Evolutionary conservation across 2,797 vertebrate species (phyloP), one percentile per base, ranked within the genome.

Genomic region (Hoplostethus mediterraneus): DNA sequence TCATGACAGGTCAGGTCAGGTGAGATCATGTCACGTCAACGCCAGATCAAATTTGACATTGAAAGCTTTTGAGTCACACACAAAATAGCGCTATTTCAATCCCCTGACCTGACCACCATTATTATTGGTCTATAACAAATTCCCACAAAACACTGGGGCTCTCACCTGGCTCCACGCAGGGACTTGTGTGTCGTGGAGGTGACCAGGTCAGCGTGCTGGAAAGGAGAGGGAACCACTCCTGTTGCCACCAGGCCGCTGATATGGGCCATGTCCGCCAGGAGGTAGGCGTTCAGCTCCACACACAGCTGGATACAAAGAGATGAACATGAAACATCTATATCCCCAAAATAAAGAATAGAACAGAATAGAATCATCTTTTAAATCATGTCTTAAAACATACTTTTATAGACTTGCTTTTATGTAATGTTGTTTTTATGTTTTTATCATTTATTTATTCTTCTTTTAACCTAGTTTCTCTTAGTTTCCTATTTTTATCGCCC

Each of bases 141-240:
- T 59, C 2, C 8, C 3, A 31, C 3, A 52, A 10, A 21, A 31
- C 31, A 0, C 52, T 6, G 7, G 54, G 25, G 7, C 12, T 13
- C 52, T 73, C 54, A 91, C 90, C 90, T 85, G 45, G 83, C 91
- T 0, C 96, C 96, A 0, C 95, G 94, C 58, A 97, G 90, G 3
- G 96, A 95, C 92, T 97, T 97, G 87, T 97, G 96, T 0, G 96
- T 97, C 42, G 96, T 97, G 63, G 95, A 92, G 60, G 96, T 97
- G 80, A 97, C 96, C 4, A 97, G 45, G 53, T 96, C 96, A 0
- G 96, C 94, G 0, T 96, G 79, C 28, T 96, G 81, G 28, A 97
- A 97, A 13, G 96, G 96, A 0, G 96, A 96, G 0, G 96, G 95
- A 80, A 97, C 92, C 31, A 90, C 95, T 67, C 92, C 94, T 58